Base-by-base conservation (phyloP, 1,140 invertebrate species). In the Araneus ventricosus region DNA sequence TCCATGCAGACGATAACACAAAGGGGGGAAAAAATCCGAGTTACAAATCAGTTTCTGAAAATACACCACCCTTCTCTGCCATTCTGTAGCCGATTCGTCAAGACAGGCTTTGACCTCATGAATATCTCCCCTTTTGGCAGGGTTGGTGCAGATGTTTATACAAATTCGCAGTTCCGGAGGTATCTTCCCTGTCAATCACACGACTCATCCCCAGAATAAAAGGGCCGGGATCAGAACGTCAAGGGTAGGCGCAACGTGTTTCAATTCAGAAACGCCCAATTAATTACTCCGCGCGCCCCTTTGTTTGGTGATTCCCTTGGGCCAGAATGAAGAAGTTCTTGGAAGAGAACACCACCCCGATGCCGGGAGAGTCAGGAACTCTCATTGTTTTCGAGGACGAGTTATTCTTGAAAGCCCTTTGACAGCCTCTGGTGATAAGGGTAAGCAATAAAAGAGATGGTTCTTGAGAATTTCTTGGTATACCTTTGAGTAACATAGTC, bases 161-260 rank as follows among this genome's bases (percentile, higher is more conserved):
- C n/a, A 84, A 84, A 84, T 84, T 84, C n/a, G 14, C 80, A 27
- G n/a, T 84, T 84, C 39, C 82, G 82, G 82, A 52, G 30, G 30
- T 52, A 75, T 75, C 20, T 34, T 30, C n/a, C 30, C 17, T 75
- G 70, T 75, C 70, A 75, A 75, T 75, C n/a, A n/a, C 70, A 75
- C 70, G 59, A 4, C 59, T 63, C 59, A 63, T 63, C 59, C 59
- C 59, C n/a, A 4, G 24, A 63, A 63, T 63, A 63, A 63, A 63
- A 37, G 30, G 70, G 37, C 70, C 70, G 70, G 70, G 70, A 75
- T 75, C 70, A n/a, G 70, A 75, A 75, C 70, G 70, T 75, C 30
- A n/a, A 24, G 20, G 59, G 30, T 75, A 30, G 70, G 70, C 17
- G 14, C 2, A n/a, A n/a, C 70, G 4, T 14, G 34, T 20, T 75